These are phyloP conservation scores for Calycopis cecrops DNA, from an alignment of 1,140 invertebrate species.

Conservation along the genomic window DNA sequence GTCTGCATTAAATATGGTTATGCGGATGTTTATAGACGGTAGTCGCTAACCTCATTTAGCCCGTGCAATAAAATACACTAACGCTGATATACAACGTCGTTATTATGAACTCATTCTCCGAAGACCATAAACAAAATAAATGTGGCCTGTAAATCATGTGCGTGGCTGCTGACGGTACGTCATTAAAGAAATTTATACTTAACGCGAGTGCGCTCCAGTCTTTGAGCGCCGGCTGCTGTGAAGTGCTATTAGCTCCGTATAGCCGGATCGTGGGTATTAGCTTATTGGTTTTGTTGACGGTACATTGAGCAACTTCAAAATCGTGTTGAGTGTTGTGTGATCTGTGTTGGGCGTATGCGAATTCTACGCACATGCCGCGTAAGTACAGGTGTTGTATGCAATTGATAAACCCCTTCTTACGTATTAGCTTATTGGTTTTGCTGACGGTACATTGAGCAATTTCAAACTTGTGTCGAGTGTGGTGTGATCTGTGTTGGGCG, in stretches of 20 bases:
- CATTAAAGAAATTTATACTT: slow-evolving; percentile 49
- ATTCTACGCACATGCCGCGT: too few species aligned
- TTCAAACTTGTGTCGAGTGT: too few species aligned
- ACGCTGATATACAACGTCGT: not conserved
- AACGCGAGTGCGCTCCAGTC: slow-evolving; percentile 28
- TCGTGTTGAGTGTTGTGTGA: not conserved
- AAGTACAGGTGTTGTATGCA: too few species aligned
- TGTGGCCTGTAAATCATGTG: not conserved
- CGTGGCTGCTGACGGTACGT: slow-evolving; percentile 26
- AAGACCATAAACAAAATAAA: not conserved
- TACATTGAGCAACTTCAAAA: not conserved
- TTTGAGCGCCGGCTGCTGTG: slow-evolving; percentile 36
- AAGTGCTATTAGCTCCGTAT: slow-evolving; percentile 36
- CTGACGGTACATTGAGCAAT: too few species aligned
- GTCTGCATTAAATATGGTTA: too few species aligned
- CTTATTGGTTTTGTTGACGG: slow-evolving; percentile 3
- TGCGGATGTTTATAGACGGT: too few species aligned
- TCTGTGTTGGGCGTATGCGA: too few species aligned
- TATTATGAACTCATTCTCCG: not conserved
- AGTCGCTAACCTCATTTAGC: too few species aligned
- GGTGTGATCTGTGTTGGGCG: too few species aligned
- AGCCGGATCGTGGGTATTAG: slow-evolving; percentile 8
- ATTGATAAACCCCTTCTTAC: too few species aligned
- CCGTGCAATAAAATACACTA: not conserved
- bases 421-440: slow-evolving; percentile 7